Percentiles rank a stretch among this genome's conserved stretches.
Evolutionary conservation across 2,888 invertebrate genomes (phyloP).

Genomic region (Caenorhabditis sinica): DNA sequence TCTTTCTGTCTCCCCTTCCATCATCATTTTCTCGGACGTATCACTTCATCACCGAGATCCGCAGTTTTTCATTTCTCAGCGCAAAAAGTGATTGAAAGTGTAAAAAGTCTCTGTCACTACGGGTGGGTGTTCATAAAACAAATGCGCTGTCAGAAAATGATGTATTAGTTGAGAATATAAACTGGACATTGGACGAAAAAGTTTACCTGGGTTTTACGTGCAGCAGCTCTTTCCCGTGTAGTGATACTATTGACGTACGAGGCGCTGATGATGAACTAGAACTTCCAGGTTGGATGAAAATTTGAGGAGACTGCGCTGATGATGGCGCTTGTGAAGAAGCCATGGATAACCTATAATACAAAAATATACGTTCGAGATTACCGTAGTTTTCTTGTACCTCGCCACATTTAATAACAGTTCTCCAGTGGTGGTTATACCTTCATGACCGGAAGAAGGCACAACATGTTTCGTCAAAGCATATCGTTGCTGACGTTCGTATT

Average conservation of each 20-base stretch:
- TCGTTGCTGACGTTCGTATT: conserved; percentile 76
- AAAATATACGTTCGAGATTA: background rate
- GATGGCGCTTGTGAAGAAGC: conserved; percentile 67
- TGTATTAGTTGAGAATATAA: conserved; percentile 48
- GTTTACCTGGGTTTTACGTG: conserved; percentile 64
- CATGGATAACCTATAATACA: conserved; percentile 64
- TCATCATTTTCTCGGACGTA: conserved; percentile 32
- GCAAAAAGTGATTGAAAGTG: conserved; percentile 56
- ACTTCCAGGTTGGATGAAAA: conserved; percentile 67
- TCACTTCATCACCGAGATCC: conserved; percentile 33
- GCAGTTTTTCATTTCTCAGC: conserved; percentile 43
- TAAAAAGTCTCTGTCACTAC: conserved; percentile 49
- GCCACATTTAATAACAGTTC: conserved; percentile 75
- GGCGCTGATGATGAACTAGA: conserved; percentile 61
- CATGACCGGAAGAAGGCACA: conserved; percentile 68
- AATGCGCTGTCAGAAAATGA: conserved; percentile 66
- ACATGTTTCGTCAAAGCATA: conserved; percentile 71
- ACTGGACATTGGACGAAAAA: conserved; percentile 4
- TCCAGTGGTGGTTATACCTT: conserved; percentile 69
- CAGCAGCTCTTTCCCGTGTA: conserved; percentile 62
- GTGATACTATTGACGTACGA: conserved; percentile 59
- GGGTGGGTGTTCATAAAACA: conserved; percentile 66
- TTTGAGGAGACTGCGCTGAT: conserved; percentile 63
- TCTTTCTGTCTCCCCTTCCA: background rate
- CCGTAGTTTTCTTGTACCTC: conserved; percentile 46